Base-by-base conservation (phyloP, 2,888 invertebrate species). In the Mimumesa dahlbomi region DNA sequence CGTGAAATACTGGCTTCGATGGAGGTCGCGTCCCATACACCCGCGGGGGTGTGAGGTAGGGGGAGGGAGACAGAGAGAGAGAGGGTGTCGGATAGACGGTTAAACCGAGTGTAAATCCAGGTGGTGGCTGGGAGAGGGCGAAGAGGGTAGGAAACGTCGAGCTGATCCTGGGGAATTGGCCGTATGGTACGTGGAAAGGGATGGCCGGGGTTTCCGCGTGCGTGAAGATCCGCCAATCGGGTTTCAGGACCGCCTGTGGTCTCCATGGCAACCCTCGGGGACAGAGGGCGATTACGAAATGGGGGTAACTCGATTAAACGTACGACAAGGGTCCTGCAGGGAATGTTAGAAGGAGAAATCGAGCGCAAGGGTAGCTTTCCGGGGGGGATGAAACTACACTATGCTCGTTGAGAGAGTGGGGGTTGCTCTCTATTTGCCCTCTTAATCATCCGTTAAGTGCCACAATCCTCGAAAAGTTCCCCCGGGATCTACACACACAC, bases 371-470 rank as follows among this genome's bases (percentile, higher is more conserved):
- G 40, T 48, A 46, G 54, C 36, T 54, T 56, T 52, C 46, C 40
- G n/a, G 18, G 46, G 58, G 45, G 54, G 57, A 59, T 56, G 53
- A 65, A 64, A 67, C 65, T 74, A 46, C 53, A 36, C 34, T 62
- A 29, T 34, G 56, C 53, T 52, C n/a, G n/a, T 58, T 61, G 75
- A 71, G 63, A 69, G 75, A 67, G 34, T 65, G 71, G 73, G 65
- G 31, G n/a, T n/a, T 64, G 69, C 72, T 81, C 76, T 83, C 84
- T 88, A 88, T 89, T 88, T 86, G 85, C 82, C 82, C 86, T 85
- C 85, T 86, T 89, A 88, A 89, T 89, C 87, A 85, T 83, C 84
- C 83, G 83, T 86, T 89, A 88, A 89, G 87, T 86, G 87, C 82
- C 84, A 77, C 66, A 64, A 76, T 70, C 73, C 73, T 72, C 62